Base-by-base conservation (phyloP, 2,888 invertebrate species). In the Drosophila atripex region DNA sequence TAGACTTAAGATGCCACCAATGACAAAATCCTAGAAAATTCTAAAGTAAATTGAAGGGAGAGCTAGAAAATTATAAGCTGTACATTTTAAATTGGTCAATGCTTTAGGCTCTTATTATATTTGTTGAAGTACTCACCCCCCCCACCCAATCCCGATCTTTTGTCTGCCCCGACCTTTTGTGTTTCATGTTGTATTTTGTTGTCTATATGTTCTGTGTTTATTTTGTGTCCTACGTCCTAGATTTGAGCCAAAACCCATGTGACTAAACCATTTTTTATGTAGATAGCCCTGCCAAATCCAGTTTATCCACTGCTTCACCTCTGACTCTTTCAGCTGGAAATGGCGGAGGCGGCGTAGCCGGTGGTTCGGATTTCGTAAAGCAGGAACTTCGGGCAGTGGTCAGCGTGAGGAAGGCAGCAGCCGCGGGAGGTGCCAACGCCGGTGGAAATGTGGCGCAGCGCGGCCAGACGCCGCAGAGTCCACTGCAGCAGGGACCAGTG, bases 311-410 rank as follows among this genome's bases (percentile, higher is more conserved):
- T 7, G 23, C 5, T 41, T 63, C 53, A 46, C 35, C n/a, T 46
- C 61, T 32, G 23, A 54, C 57, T 72, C 64, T 84, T 82, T 63
- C 80, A 79, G 89, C 89, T 74, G 78, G 70, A 28, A 64, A 71
- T 59, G 55, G 35, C 35, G 74, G 84, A 79, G 61, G 71, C 25
- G 61, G 46, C 8, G 72, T 77, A 85, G 91, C 92, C 93, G 78
- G 74, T 9, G 94, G 93, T 86, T 94, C 97, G 53, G 97, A 97
- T 92, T 97, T 95, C 92, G 97, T 98, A 80, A 94, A 97, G 89
- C 97, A 98, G 92, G 97, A 97, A 92, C 93, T 98, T 88, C 94
- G 97, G 82, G 97, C 97, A 51, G 95, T 96, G 73, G 97, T 98
- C 66, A 97, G 96, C 77, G 97, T 96, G 57, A 94, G 97, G 88